Base-by-base conservation (phyloP, 2,888 invertebrate genomes). In the Oxycera nigricornis region DNA sequence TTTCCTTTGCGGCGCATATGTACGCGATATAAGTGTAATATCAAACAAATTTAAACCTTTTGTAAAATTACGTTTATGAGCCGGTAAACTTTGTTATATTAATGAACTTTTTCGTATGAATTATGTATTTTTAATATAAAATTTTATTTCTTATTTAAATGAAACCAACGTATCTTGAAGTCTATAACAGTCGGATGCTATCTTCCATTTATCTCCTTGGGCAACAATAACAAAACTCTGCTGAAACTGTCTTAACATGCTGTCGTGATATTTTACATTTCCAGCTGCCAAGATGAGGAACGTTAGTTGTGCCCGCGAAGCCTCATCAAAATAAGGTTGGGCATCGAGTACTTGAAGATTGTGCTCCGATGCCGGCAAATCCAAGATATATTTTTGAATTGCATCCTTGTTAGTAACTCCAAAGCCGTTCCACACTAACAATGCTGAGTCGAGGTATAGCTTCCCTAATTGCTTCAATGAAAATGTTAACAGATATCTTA, bases 341-440 rank as follows among this genome's bases (percentile, higher is more conserved):
- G 96, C 91, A 83, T 98, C 97, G 70, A 97, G 86, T 0, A 94
- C 92, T 77, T 88, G 89, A 62, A 96, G 81, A 2, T 87, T 87
- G 82, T 96, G 96, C 78, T 91, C 91, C 22, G 95, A 92, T 0
- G 91, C 85, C 1, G 97, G 97, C 74, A 97, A 86, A 78, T 93
- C 92, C 82, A 92, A 90, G 77, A 94, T 90, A 82, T 95, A 97
- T 81, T 94, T 94, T 81, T 94, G 91, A 74, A 98, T 95, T 76
- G 90, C 90, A 39, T 93, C 93, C 80, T 90, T 91, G 4, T 95
- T 95, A 72, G 88, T 90, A 0, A 93, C 88, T 4, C 92, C 92
- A 84, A 95, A 95, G 30, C 97, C 97, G 87, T 97, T 97, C 97
- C 96, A 98, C 57, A 94, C 91, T 70, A 96, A 86, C n/a, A 92